Evolutionary conservation across 2,113 vertebrate species (phyloP), one percentile per base, ranked within the genome.

Genomic region (Epinephelus moara): DNA sequence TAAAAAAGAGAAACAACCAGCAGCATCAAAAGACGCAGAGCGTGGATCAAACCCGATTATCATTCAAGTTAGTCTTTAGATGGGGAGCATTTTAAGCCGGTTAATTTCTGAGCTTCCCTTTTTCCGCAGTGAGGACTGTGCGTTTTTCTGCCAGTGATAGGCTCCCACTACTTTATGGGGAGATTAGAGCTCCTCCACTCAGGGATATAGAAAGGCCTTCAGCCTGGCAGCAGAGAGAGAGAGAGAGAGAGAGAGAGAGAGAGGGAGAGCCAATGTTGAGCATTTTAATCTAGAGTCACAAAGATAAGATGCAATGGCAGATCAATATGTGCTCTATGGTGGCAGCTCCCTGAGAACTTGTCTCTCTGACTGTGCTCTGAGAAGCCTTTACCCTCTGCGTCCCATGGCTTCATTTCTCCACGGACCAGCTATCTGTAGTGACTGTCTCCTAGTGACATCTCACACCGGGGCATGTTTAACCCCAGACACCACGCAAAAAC

Each of bases 261-360:
- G 83, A 66, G 89, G 84, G 77, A 78, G 91, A 90, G 89, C 76
- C 80, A 90, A 76, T 91, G 93, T 93, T 92, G 91, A 95, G 94
- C 92, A 92, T 95, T 94, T 94, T 94, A 95, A 96, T 95, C 93
- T 94, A 89, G 93, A 95, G 93, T 92, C 90, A 90, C 88, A 89
- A 90, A 93, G 95, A 96, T 95, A 95, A 95, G 94, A 95, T 96
- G 92, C 86, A 89, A 88, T 88, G 80, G 92, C 89, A 94, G 94
- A 94, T 95, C 91, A 93, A 92, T 94, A 92, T 92, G 91, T 91
- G 93, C 86, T 88, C 89, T 88, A 88, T 85, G 84, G 89, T 89
- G 91, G 91, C 91, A 92, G 93, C 86, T 94, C 88, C 86, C 88
- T 78, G 93, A 94, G 88, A 92, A 91, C 93, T 89, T 79, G 90